Evolutionary conservation across 64 coral and sea anemone species (phyloP).

Genomic region (Anthopleura sola): DNA sequence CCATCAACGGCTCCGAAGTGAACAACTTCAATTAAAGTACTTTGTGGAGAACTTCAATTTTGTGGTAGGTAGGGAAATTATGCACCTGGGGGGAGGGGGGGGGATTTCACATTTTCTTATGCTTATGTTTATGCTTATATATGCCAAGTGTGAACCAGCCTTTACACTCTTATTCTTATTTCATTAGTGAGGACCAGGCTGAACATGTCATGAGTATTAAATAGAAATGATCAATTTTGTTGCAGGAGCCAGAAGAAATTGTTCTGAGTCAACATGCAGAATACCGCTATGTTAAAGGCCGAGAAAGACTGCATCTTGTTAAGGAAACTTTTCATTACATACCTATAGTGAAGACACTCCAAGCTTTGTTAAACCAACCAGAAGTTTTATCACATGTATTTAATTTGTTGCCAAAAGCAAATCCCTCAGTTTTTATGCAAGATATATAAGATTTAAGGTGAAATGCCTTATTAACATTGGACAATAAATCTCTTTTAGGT

Average conservation of each 20-base stretch:
- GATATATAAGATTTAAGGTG: no score
- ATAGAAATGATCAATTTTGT: not conserved
- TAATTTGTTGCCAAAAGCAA: no score
- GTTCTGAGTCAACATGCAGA: constrained; percentile 47
- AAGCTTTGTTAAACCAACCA: constrained; percentile 44
- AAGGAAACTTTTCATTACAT: constrained; percentile 54
- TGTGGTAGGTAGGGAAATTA: constrained; percentile 42
- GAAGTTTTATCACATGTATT: no score
- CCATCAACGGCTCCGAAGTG: constrained; percentile 13
- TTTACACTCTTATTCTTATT: not conserved
- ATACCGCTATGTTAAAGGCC: constrained; percentile 15
- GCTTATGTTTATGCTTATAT: no score
- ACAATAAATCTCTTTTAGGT: no score
- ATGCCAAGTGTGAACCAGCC: no score
- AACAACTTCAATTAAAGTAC: constrained; percentile 54
- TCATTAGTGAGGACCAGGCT: not conserved
- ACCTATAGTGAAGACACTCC: constrained; percentile 46
- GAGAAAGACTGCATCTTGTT: constrained; percentile 24
- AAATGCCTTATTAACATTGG: no score
- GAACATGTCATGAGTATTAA: not conserved
- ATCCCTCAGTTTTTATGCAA: no score
- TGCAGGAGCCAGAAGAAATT: constrained; percentile 62
- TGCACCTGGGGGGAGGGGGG: not conserved
- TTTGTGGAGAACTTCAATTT: constrained; percentile 48
- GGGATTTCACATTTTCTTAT: no score